Percentiles rank a stretch among this genome's conserved stretches.
Evolutionary conservation across 2,113 vertebrate species (phyloP).

Genomic region (Leptosomus discolor): DNA sequence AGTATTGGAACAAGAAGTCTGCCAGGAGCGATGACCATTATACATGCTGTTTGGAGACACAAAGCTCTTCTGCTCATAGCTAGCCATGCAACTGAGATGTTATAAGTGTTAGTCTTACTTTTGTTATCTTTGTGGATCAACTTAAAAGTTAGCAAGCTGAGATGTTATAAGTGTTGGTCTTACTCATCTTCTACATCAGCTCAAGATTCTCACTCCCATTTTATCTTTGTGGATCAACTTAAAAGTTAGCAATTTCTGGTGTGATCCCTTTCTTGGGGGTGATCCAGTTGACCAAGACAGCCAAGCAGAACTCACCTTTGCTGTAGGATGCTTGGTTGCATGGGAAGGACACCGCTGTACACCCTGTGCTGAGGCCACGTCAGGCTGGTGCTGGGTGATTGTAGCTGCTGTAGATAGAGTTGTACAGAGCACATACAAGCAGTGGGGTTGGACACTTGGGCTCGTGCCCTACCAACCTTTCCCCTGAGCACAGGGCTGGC

Average conservation of each 20-base stretch:
- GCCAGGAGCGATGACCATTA: neutral
- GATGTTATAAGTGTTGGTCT: neutral
- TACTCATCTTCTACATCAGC: neutral
- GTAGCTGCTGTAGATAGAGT: neutral
- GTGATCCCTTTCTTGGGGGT: neutral
- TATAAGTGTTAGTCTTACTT: fast-evolving
- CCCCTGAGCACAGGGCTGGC: fast-evolving
- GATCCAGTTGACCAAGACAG: neutral
- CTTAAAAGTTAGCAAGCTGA: too few species aligned
- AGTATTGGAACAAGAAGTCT: neutral
- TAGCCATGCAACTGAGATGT: neutral
- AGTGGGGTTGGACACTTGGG: neutral
- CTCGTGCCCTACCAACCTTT: fast-evolving
- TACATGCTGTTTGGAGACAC: neutral
- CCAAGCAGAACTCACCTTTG: neutral
- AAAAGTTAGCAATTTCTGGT: neutral
- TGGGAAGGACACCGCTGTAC: fast-evolving
- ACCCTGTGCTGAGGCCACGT: neutral
- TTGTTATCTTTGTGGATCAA: too few species aligned
- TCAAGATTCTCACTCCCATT: neutral
- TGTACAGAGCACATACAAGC: neutral
- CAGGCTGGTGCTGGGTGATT: neutral
- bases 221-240: neutral
- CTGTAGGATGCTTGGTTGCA: neutral
- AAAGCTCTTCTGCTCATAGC: neutral